Conservation (phyloP, 2,888 invertebrate genomes). For the Dromius quadrimaculatus region DNA sequence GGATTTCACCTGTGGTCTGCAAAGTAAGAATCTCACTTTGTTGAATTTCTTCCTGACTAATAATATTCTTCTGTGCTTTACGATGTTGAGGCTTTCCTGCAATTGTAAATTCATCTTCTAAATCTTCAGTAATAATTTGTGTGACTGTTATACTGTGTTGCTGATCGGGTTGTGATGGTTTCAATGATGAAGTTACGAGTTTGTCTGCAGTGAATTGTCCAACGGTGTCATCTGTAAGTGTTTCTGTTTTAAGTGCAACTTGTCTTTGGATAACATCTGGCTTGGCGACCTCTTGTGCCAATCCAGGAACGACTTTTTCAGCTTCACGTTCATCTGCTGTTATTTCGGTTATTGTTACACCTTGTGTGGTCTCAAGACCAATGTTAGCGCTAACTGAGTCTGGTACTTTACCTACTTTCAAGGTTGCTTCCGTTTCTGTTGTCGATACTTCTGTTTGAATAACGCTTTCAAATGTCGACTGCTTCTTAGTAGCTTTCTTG, state of each 20-base stretch:
- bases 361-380: slow-evolving; percentile 57
- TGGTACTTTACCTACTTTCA: slow-evolving; percentile 54
- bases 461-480: slow-evolving; percentile 59
- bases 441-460: slow-evolving; percentile 59
- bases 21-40: slow-evolving; percentile 57
- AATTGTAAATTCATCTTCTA: slow-evolving; percentile 60
- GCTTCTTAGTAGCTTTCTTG: slow-evolving; percentile 58
- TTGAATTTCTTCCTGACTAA: slow-evolving; percentile 57
- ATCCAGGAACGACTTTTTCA: slow-evolving; percentile 64
- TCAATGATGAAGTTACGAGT: slow-evolving; percentile 58
- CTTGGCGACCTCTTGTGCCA: slow-evolving; percentile 67
- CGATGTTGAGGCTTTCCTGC: slow-evolving; percentile 58
- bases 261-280: slow-evolving; percentile 65
- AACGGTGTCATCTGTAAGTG: slow-evolving; percentile 59
- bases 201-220: slow-evolving; percentile 56
- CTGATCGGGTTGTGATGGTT: slow-evolving; percentile 61
- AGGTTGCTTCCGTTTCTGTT: slow-evolving; percentile 60
- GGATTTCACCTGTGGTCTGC: slow-evolving; percentile 54
- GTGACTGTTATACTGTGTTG: slow-evolving; percentile 68
- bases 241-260: slow-evolving; percentile 66
- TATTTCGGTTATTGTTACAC: slow-evolving; percentile 65
- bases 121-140: slow-evolving; percentile 64
- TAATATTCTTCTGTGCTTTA: slow-evolving; percentile 58
- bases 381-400: slow-evolving; percentile 42
- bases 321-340: slow-evolving; percentile 63